These are phyloP conservation scores for Cydia strobilella DNA, from an alignment of 1,140 invertebrate species.

Conservation along the genomic window DNA sequence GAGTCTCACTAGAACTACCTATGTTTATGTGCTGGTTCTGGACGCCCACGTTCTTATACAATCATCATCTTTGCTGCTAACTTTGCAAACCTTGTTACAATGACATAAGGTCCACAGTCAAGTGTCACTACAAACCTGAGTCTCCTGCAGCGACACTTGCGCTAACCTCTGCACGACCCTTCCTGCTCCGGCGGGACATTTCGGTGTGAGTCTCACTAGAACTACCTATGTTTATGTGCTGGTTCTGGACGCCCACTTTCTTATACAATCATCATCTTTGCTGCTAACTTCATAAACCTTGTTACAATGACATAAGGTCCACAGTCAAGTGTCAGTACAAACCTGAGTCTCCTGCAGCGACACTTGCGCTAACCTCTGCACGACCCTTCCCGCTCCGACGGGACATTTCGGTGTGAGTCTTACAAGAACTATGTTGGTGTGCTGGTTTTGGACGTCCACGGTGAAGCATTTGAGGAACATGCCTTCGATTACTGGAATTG, in stretches of 20 bases:
- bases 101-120: too few species aligned
- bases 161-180: slow-evolving; percentile 55
- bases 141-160: slow-evolving; percentile 62
- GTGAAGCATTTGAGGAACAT: slow-evolving; percentile 80
- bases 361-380: slow-evolving; percentile 61
- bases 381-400: slow-evolving; percentile 46
- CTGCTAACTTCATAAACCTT: too few species aligned
- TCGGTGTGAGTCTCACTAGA: slow-evolving; percentile 49
- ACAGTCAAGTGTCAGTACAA: background rate
- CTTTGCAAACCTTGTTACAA: too few species aligned
- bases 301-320: too few species aligned
- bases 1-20: slow-evolving; percentile 72
- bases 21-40: slow-evolving; percentile 89
- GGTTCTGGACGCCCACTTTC: slow-evolving; percentile 82
- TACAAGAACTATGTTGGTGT: slow-evolving; percentile 88
- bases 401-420: slow-evolving; percentile 43
- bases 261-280: too few species aligned
- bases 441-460: slow-evolving; percentile 84
- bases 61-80: too few species aligned
- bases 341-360: slow-evolving; percentile 66
- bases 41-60: too few species aligned
- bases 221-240: slow-evolving; percentile 93
- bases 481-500: slow-evolving; percentile 82
- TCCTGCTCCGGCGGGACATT: slow-evolving; percentile 43
- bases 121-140: too few species aligned